A percentile compares a stretch with the other conserved stretches of the same genome.
phyloP scores from a whole-genome alignment of 2,888 invertebrate species.

The Bhutanitis thaidina region DNA sequence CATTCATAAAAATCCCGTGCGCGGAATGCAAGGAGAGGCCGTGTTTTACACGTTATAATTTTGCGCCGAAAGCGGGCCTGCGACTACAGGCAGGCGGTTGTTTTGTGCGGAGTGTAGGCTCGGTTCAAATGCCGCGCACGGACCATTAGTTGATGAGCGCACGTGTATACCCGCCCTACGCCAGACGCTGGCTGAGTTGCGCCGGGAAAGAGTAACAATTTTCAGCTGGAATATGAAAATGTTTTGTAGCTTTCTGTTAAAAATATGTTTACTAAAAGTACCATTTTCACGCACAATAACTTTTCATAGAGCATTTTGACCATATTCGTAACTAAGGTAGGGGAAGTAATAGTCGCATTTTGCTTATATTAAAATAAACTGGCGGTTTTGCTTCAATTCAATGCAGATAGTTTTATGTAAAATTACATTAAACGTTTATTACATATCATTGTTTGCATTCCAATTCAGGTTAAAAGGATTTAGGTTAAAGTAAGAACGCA shows the following conservation, averaged over 20 bases:
- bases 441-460: neutral
- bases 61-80: constrained; percentile 72
- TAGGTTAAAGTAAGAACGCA: too few species aligned
- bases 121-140: constrained; percentile 79
- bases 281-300: constrained; percentile 74
- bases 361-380: constrained; percentile 20
- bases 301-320: constrained; percentile 62
- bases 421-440: neutral
- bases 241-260: constrained; percentile 66
- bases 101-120: constrained; percentile 74
- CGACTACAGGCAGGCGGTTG: constrained; percentile 61
- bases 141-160: constrained; percentile 80
- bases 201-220: constrained; percentile 67
- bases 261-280: constrained; percentile 72
- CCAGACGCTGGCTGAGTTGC: constrained; percentile 44
- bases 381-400: constrained; percentile 10
- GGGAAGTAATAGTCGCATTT: constrained; percentile 21
- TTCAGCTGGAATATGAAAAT: constrained; percentile 74
- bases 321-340: constrained; percentile 32
- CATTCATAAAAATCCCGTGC: constrained; percentile 77
- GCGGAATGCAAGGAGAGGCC: constrained; percentile 75
- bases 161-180: constrained; percentile 65
- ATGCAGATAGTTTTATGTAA: constrained; percentile 7
- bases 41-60: constrained; percentile 79
- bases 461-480: too few species aligned